Evolutionary conservation across 37 sponge, comb jelly and placozoan genomes (phyloP).

Genomic region (Diacarnus erythraeanus): DNA sequence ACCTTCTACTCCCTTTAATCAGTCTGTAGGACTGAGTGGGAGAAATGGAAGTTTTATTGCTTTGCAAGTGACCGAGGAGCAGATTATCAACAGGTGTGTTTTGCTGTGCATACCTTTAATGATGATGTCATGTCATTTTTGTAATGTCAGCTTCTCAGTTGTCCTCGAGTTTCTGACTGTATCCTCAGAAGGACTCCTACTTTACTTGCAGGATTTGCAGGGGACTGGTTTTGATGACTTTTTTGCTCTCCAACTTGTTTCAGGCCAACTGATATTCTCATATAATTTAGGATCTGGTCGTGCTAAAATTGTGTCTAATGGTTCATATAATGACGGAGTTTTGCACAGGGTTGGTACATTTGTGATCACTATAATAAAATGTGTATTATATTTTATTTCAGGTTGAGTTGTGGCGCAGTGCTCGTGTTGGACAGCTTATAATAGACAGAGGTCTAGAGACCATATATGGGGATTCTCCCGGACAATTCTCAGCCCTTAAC

Average conservation of each 20-base stretch:
- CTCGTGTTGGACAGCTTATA: slow-evolving; percentile 1
- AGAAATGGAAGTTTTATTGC: slow-evolving; percentile 27
- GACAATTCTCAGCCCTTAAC: slow-evolving; percentile 38
- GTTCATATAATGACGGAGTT: slow-evolving; percentile 45
- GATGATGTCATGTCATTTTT: not conserved
- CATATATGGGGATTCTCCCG: slow-evolving; percentile 27
- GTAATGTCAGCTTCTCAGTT: slow-evolving; percentile 23
- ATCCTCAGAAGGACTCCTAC: slow-evolving; percentile 48
- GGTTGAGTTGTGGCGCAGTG: slow-evolving; percentile 24
- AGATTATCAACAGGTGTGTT: not conserved
- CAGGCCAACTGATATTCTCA: slow-evolving; percentile 47
- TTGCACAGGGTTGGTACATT: slow-evolving; percentile 21
- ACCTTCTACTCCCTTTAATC: slow-evolving; percentile 10
- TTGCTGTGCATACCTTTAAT: not conserved
- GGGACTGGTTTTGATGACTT: slow-evolving; percentile 33
- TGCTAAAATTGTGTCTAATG: slow-evolving; percentile 4
- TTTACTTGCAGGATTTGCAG: slow-evolving; percentile 8
- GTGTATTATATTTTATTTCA: not conserved
- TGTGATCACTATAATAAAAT: not conserved
- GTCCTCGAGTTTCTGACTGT: slow-evolving; percentile 46
- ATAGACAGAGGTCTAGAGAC: slow-evolving; percentile 21
- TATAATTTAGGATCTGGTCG: slow-evolving; percentile 55
- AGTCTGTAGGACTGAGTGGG: slow-evolving; percentile 24
- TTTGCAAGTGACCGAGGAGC: not conserved
- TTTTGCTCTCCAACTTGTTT: slow-evolving; percentile 51